Base-by-base conservation (phyloP, 37 sponge, comb jelly and placozoan species). In the Mnemiopsis leidyi region DNA sequence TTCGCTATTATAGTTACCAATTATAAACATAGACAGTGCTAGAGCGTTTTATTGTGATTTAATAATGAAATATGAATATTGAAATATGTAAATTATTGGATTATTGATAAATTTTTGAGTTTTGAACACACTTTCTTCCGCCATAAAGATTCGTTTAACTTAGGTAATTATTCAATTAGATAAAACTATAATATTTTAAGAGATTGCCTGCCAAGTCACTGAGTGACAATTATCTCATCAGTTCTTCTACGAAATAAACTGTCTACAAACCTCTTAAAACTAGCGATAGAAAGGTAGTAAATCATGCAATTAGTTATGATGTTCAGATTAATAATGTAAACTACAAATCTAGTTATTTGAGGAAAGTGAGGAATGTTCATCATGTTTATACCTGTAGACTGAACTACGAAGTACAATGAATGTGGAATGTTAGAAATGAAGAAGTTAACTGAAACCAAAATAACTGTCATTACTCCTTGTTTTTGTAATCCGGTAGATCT, bases 211-310 rank as follows among this genome's bases (percentile, higher is more conserved):
- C n/a, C n/a, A n/a, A n/a, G n/a, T n/a, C n/a, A n/a, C n/a, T n/a
- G n/a, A n/a, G n/a, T n/a, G n/a, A n/a, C n/a, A n/a, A n/a, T n/a
- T n/a, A n/a, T n/a, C n/a, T n/a, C n/a, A n/a, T n/a, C 61, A 48
- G 5, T 48, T 13, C 61, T 13, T 48, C 61, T 48, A 48, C 61
- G 13, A 13, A 48, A 48, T 48, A 48, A 18, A 48, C 9, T 48
- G 61, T 48, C 61, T 18, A 71, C 75, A 28, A 71, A 71, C 7
- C 30, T 2, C 20, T 71, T 71, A 71, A 71, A 71, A 28, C 75
- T 71, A 23, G 75, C 75, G 3, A 71, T 71, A 28, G 75, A 71
- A 28, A 71, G 75, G n/a, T 71, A 71, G 75, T 71, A 71, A 28
- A 71, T 71, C 3, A n/a, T 29, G 3, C n/a, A 25, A 25, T 71